Base-by-base conservation (phyloP, 2,797 vertebrate genomes). In the Notolabrus celidotus region DNA sequence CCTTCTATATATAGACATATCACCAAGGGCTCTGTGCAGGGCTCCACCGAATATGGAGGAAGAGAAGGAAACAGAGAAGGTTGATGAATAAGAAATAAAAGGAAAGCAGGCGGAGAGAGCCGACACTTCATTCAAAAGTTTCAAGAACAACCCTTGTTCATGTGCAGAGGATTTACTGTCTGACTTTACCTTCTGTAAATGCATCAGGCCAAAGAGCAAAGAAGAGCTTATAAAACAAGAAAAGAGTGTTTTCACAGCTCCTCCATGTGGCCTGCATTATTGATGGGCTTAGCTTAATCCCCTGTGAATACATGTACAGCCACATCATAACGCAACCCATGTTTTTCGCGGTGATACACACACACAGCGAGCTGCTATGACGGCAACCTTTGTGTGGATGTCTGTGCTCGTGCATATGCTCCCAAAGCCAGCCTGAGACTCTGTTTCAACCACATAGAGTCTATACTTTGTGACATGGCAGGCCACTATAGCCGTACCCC, bases 191-290 rank as follows among this genome's bases (percentile, higher is more conserved):
- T 66, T 42, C 29, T 39, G 46, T 19, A 17, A 56, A 49, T 69
- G 45, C 64, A 66, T 10, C 1, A 72, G 54, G 62, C 59, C 45
- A 52, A 45, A 51, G 50, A 71, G 64, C 55, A 71, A 33, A 80
- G 63, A 34, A 7, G 29, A 68, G 56, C 64, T 74, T 77, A 74
- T 67, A 29, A 90, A 89, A 87, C 59, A 76, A 66, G 52, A 67
- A 67, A 73, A 79, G 55, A 68, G 67, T 69, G 62, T 76, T 87
- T 91, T 80, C 83, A 80, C 72, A 84, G 80, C 66, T 67, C 42
- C 64, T 83, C 63, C 70, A 51, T 78, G 77, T 61, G 72, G 69
- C 58, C 69, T 88, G 81, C 67, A 90, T 92, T 89, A 92, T 89
- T 91, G 78, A 88, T 88, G 58, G 65, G 46, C 14, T 76, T 49